Conservation (phyloP, 2,888 invertebrate genomes). For the Alviniconcha strummeri region DNA sequence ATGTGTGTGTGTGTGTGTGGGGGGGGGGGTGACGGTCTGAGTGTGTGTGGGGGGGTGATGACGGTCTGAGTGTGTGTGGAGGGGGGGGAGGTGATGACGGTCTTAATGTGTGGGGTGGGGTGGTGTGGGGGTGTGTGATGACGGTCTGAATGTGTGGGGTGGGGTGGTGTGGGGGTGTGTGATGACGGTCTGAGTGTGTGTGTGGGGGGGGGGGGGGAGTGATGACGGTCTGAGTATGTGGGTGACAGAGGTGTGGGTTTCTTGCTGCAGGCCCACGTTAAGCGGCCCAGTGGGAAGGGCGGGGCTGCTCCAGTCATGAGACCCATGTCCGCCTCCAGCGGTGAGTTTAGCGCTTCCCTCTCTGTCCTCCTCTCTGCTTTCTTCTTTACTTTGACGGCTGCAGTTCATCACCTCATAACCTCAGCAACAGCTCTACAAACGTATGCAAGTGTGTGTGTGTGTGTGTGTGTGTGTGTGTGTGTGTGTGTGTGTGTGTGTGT, state of each 20-base stretch:
- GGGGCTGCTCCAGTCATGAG: conserved; percentile 61
- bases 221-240: background rate
- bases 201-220: background rate
- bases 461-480: background rate
- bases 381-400: no score
- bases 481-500: background rate
- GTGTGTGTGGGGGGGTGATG: background rate
- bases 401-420: no score
- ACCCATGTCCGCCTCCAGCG: conserved; percentile 65
- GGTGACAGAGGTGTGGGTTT: background rate
- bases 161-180: background rate
- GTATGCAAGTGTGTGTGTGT: background rate
- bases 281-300: conserved; percentile 46
- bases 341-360: conserved; percentile 46
- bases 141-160: background rate
- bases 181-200: background rate
- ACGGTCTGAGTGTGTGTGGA: background rate
- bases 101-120: no score
- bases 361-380: no score
- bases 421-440: background rate
- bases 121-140: conserved; percentile 9
- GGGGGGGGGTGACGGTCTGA: background rate
- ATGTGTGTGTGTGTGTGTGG: background rate
- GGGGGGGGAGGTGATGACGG: no score
- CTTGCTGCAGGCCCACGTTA: conserved; percentile 58